phyloP scores from a whole-genome alignment of 2,888 invertebrate species.

The Acheta domesticus region DNA sequence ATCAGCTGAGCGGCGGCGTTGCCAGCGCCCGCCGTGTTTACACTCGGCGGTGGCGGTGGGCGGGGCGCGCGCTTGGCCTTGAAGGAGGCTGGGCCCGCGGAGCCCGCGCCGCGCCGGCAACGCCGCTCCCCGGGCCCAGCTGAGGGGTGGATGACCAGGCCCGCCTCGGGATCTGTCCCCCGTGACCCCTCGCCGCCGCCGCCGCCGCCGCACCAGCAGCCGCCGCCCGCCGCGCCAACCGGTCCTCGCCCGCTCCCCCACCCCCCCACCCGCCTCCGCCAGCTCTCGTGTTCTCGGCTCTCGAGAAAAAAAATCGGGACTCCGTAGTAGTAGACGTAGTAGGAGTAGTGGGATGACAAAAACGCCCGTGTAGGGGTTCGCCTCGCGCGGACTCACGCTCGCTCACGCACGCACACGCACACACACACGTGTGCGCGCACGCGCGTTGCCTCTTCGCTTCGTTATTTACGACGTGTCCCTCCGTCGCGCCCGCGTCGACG shows the following conservation, averaged over 20 bases:
- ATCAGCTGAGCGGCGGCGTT: not conserved
- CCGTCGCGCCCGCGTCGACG: not conserved
- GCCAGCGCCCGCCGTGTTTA: not conserved
- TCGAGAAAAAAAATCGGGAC: too few relatives aligned
- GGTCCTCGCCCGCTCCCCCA: not conserved
- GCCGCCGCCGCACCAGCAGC: not conserved
- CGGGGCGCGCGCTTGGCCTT: not conserved
- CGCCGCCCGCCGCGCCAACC: not conserved
- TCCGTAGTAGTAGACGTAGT: not conserved
- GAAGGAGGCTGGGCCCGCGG: not conserved
- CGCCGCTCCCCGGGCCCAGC: not conserved
- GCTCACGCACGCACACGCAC: not conserved
- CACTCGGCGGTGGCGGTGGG: not conserved
- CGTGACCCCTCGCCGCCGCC: not conserved
- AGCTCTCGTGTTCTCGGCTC: too few relatives aligned
- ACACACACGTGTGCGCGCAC: not conserved
- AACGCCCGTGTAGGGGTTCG: not conserved
- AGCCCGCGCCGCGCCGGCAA: not conserved
- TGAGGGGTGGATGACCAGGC: conserved; percentile 10
- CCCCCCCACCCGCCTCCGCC: not conserved
- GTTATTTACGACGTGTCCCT: conserved; percentile 7
- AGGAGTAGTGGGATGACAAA: not conserved
- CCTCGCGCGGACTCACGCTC: not conserved
- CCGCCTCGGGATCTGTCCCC: not conserved
- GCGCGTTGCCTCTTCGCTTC: not conserved